Base-by-base conservation (phyloP, 2,888 invertebrate species). In the Osedax frankpressi region DNA sequence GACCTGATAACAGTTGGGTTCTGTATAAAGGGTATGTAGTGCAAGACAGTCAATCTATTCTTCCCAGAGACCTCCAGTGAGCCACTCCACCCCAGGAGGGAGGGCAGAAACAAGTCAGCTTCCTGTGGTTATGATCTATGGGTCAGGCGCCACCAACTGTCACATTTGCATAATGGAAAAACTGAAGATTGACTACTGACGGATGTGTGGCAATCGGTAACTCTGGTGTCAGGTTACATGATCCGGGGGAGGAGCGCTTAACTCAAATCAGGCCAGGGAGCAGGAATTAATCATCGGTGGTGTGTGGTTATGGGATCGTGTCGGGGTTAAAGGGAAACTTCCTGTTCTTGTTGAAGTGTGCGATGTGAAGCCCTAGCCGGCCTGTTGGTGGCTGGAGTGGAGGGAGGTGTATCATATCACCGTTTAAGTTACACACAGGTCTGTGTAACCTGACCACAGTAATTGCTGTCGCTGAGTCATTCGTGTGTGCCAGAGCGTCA, bases 131-230 rank as follows among this genome's bases (percentile, higher is more conserved):
- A 65, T 65, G 65, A 65, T 65, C 19, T 65, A 65, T 65, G 65
- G 2, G 1, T 19, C 24, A 19, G 65, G 2, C 24, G 24, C n/a
- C 65, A 65, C 6, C 65, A 65, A 19, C 65, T 65, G 65, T 19
- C n/a, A 24, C 65, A 65, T 65, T 65, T 65, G 65, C 65, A 65
- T 65, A 65, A 65, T 65, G 6, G 65, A 65, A 65, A 65, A 65
- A 65, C 19, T 65, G 65, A 65, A 65, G 19, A 65, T 62, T 65
- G 65, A 65, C 65, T 65, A 19, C 65, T 24, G 65, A 65, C 2
- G n/a, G n/a, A n/a, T n/a, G 24, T 65, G 24, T n/a, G 0, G 24
- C n/a, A 24, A 24, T 19, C 24, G 1, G 24, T 11, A 24, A 65
- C 24, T 65, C 24, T 62, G 63, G 65, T 65, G 65, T 65, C 6